These are phyloP conservation scores for Carduelis carduelis DNA, from an alignment of 2,797 vertebrate genomes.

Conservation along the genomic window DNA sequence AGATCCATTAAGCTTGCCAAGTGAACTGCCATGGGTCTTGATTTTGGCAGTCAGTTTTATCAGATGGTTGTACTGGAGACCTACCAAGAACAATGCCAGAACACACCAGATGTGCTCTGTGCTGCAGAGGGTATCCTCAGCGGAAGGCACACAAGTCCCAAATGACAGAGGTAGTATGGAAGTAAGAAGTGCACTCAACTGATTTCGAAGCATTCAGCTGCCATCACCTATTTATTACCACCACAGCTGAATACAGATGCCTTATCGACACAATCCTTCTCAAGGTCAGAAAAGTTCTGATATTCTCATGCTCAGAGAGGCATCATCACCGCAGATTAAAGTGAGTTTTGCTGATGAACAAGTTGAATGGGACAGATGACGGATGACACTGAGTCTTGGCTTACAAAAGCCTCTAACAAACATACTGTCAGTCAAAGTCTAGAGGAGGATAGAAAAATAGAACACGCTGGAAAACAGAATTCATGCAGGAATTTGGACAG, in stretches of 20 bases:
- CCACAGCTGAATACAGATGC: background rate
- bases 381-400: background rate
- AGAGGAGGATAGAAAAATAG: background rate
- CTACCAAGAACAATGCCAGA: constrained; percentile 55
- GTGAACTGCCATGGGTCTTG: constrained; percentile 64
- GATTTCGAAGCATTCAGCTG: background rate
- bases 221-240: background rate
- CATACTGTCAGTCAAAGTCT: rapidly evolving
- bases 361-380: background rate
- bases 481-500: background rate
- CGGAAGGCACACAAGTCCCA: background rate
- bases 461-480: background rate
- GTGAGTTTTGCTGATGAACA: background rate
- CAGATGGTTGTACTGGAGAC: constrained; percentile 48
- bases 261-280: background rate
- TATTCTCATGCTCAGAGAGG: background rate
- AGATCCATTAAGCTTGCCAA: constrained; percentile 68
- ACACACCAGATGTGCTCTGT: constrained; percentile 46
- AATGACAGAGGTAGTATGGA: background rate
- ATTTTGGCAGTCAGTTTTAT: constrained; percentile 70
- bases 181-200: background rate
- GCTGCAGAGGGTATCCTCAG: background rate
- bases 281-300: background rate
- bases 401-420: background rate
- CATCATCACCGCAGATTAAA: background rate